Evolutionary conservation across 1,140 invertebrate genomes (phyloP).

Genomic region (Eciton burchellii): DNA sequence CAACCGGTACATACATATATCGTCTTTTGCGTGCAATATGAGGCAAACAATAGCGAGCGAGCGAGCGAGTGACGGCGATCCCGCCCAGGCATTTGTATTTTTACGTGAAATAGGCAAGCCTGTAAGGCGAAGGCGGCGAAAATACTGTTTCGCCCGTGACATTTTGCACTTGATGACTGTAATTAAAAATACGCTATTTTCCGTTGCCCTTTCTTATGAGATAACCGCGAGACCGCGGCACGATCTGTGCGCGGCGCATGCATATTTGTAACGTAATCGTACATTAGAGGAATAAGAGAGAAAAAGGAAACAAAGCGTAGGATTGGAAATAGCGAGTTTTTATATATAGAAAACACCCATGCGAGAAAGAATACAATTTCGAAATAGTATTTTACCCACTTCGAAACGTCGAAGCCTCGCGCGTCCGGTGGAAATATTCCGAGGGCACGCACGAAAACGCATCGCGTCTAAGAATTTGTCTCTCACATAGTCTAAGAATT

Average conservation of each 20-base stretch:
- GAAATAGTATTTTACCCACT: slow-evolving; percentile 39
- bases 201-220: slow-evolving; percentile 16
- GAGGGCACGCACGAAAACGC: not conserved
- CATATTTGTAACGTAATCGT: slow-evolving; percentile 29
- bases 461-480: not conserved
- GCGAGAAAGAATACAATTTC: not conserved
- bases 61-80: slow-evolving; percentile 36
- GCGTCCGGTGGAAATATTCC: slow-evolving; percentile 5
- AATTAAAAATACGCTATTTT: slow-evolving; percentile 52
- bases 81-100: slow-evolving; percentile 63
- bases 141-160: slow-evolving; percentile 1
- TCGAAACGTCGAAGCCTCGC: not conserved
- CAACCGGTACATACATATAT: not conserved
- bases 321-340: slow-evolving; percentile 40
- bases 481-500: slow-evolving; percentile 17
- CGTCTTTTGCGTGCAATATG: slow-evolving; percentile 1
- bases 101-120: slow-evolving; percentile 37
- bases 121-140: slow-evolving; percentile 36
- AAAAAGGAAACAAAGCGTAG: not conserved
- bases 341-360: slow-evolving; percentile 21
- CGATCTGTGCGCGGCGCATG: not conserved
- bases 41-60: slow-evolving; percentile 22
- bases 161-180: slow-evolving; percentile 28
- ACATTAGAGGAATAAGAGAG: slow-evolving; percentile 25
- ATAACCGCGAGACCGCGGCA: not conserved